Evolutionary conservation across 1,140 invertebrate species (phyloP).

Genomic region (Drosophila pectinifera): DNA sequence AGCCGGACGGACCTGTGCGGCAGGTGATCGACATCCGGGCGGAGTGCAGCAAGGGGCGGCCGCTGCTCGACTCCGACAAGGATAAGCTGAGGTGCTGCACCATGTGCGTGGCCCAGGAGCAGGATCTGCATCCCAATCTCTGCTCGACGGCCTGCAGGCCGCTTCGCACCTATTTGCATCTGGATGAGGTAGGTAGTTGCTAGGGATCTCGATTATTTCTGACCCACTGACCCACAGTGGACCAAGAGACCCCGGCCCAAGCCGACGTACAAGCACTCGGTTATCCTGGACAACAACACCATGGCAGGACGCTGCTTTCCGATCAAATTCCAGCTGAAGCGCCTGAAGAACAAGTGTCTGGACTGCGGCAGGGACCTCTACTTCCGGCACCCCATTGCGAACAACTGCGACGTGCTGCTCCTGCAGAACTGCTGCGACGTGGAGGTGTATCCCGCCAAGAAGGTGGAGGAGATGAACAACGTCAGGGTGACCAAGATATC

Average conservation of each 20-base stretch:
- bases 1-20: slow-evolving; percentile 30
- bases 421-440: slow-evolving; percentile 57
- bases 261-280: slow-evolving; percentile 45
- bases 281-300: slow-evolving; percentile 45
- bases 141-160: slow-evolving; percentile 54
- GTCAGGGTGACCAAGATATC: slow-evolving; percentile 51
- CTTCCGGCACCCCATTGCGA: slow-evolving; percentile 46
- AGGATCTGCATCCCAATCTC: slow-evolving; percentile 35
- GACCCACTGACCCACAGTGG: slow-evolving; percentile 10
- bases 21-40: slow-evolving; percentile 28
- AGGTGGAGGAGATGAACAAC: slow-evolving; percentile 59
- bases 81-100: slow-evolving; percentile 15
- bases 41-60: slow-evolving; percentile 28
- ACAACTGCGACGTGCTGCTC: slow-evolving; percentile 49
- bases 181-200: slow-evolving; percentile 49
- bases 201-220: not conserved
- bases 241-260: slow-evolving; percentile 56
- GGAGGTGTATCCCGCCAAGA: slow-evolving; percentile 48
- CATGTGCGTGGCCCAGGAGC: slow-evolving; percentile 44
- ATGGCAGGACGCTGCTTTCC: slow-evolving; percentile 60
- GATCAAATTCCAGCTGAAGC: slow-evolving; percentile 50
- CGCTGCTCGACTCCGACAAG: slow-evolving; percentile 1
- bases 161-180: slow-evolving; percentile 38
- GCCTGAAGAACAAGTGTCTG: slow-evolving; percentile 39
- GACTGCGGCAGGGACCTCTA: slow-evolving; percentile 41